Evolutionary conservation across 2,888 invertebrate species (phyloP), one percentile per base, ranked within the genome.

Genomic region (Criorhina ranunculi): DNA sequence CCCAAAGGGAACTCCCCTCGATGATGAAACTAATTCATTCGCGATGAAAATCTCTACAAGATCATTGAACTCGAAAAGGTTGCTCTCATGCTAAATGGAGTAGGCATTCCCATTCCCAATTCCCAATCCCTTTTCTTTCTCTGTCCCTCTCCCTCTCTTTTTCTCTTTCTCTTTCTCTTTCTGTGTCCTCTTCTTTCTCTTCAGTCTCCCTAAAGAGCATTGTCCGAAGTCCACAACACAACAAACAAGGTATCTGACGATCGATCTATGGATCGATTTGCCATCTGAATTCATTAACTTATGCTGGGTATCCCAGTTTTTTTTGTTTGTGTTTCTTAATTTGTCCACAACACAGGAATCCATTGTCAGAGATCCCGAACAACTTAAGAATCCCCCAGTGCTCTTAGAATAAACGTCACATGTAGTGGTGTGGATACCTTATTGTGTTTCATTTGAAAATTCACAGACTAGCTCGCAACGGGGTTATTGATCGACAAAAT

Each of bases 401-500:
- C 29, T 24, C 24, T 24, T 24, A 44, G 57, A 57, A 57, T 40
- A 12, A 9, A 66, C 40, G 29, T 51, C 29, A n/a, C 7, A 29
- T 29, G 9, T 29, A 29, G 11, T 70, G 44, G 3, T 53, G 44
- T 46, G 33, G 55, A 57, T 64, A 55, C 44, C 35, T 51, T n/a
- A n/a, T 40, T 31, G 42, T n/a, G 19, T 67, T 37, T 1, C 19
- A 3, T 31, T 12, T 12, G 35, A 60, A 42, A 51, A 51, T 44
- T 29, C 40, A 57, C 17, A 77, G 40, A 46, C 55, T 24, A 5
- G n/a, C 49, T 67, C 15, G 11, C 17, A 40, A 70, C 40, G 77
- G 72, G 82, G 82, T 77, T 82, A 77, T 82, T 82, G 82, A 82
- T 77, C 82, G 77, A 70, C 46, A 53, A 67, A 77, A 66, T 44